A percentile compares a stretch with the other conserved stretches of the same genome.
phyloP scores from a whole-genome alignment of 37 sponge, comb jelly and placozoan species.

The Spongilla lacustris region DNA sequence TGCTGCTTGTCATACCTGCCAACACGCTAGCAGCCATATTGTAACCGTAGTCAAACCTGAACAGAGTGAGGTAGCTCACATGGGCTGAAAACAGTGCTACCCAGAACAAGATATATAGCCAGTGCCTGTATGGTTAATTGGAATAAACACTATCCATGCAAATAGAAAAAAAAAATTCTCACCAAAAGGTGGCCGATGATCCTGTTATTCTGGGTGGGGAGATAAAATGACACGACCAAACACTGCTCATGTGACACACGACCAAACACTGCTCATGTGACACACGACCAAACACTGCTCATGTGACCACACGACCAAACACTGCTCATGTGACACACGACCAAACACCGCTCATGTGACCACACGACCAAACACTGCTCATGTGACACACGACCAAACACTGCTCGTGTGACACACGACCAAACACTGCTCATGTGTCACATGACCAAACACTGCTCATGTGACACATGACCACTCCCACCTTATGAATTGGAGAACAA shows the following conservation, averaged over 20 bases:
- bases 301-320: too few species aligned
- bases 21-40: slow-evolving; percentile 75
- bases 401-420: too few species aligned
- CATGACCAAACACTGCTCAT: too few species aligned
- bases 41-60: slow-evolving; percentile 83
- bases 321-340: too few species aligned
- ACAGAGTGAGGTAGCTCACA: slow-evolving; percentile 55
- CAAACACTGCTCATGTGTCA: too few species aligned
- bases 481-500: slow-evolving; percentile 57
- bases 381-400: too few species aligned
- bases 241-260: too few species aligned
- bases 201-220: slow-evolving; percentile 9
- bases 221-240: neutral
- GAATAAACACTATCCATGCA: neutral
- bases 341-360: too few species aligned
- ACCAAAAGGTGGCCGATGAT: slow-evolving; percentile 8
- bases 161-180: neutral
- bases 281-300: too few species aligned
- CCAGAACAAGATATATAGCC: slow-evolving; percentile 18
- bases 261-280: too few species aligned
- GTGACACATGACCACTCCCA: too few species aligned
- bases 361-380: too few species aligned
- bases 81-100: slow-evolving; percentile 30
- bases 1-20: slow-evolving; percentile 67
- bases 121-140: slow-evolving; percentile 21